Percentiles rank a stretch among this genome's conserved stretches.
phyloP scores from a whole-genome alignment of 2,797 vertebrate genomes.

The Salarias fasciatus region DNA sequence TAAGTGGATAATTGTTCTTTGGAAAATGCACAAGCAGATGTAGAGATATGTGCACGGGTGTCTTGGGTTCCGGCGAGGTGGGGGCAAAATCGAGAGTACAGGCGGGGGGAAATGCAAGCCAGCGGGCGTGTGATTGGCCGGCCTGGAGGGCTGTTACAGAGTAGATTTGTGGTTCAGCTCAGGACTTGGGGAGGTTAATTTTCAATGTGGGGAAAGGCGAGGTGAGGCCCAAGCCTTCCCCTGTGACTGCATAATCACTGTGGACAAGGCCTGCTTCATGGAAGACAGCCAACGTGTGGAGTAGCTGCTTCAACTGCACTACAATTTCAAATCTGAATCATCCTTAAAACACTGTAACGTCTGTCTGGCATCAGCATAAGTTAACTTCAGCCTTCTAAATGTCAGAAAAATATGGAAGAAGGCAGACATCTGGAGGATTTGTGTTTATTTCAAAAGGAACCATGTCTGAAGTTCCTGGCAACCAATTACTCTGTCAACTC shows the following conservation, averaged over 20 bases:
- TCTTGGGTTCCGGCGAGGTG: conserved; percentile 9
- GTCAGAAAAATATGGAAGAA: too few species aligned
- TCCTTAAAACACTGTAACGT: too few species aligned
- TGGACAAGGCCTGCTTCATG: conserved; percentile 6
- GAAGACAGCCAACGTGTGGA: conserved; percentile 12
- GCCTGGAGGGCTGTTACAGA: conserved; percentile 61
- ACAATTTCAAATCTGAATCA: too few species aligned
- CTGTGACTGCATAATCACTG: conserved; percentile 21
- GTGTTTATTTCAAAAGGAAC: too few species aligned
- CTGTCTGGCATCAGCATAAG: too few species aligned
- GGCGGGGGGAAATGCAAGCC: conserved; percentile 37
- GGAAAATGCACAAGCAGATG: conserved; percentile 51
- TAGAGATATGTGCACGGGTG: conserved; percentile 46
- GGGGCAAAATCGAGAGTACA: conserved; percentile 11
- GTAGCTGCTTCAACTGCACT: conserved; percentile 4
- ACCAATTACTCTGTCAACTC: too few species aligned
- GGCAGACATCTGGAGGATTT: too few species aligned
- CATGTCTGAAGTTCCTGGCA: too few species aligned
- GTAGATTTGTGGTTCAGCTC: conserved; percentile 55
- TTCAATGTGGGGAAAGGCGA: conserved; percentile 56
- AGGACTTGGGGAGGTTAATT: conserved; percentile 69
- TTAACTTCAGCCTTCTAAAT: too few species aligned
- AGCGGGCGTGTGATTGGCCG: conserved; percentile 57
- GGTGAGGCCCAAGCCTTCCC: conserved; percentile 25
- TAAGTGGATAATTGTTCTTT: conserved; percentile 61